Base-by-base conservation (phyloP, 2,113 vertebrate species). In the Melanerpes formicivorus region DNA sequence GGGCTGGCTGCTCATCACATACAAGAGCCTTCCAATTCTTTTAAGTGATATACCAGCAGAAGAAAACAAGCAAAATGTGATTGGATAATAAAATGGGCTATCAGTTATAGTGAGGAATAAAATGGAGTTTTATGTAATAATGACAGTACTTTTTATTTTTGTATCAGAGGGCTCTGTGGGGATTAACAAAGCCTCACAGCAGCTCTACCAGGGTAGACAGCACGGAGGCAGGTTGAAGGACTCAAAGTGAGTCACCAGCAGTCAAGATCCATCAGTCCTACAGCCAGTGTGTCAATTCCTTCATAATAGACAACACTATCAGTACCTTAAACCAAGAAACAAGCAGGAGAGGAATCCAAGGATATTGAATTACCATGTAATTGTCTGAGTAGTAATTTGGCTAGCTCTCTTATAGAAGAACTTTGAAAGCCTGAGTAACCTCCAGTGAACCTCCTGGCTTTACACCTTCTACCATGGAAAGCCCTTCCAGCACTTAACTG, bases 1-100 rank as follows among this genome's bases (percentile, higher is more conserved):
- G 82, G 80, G 69, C 65, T 94, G 85, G 80, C 65, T 94, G 88
- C 54, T 91, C 65, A 59, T 82, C 91, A 84, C 18, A 30, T 89
- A 76, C 77, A 50, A 87, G 48, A 90, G 40, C 66, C 32, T 78
- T 94, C 74, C 84, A 90, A 11, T 66, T 90, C 77, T 77, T 88
- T 55, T 86, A 89, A 80, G 74, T 40, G 54, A 81, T 15, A 29
- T 46, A 85, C 54, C 93, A 87, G 88, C 27, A 60, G 76, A 75
- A 78, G 56, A 72, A 95, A 95, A 79, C 34, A 63, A 63, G 60
- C 30, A 84, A 74, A 91, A 64, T 26, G 29, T 30, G 60, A n/a
- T 52, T 46, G 79, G 67, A 69, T 94, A 93, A 79, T 37, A 84
- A 87, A 88, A 86, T 2, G 27, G 17, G 58, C 62, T 81, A 34